Base-by-base conservation (phyloP, 2,888 invertebrate genomes). In the Ophion ventricosus region DNA sequence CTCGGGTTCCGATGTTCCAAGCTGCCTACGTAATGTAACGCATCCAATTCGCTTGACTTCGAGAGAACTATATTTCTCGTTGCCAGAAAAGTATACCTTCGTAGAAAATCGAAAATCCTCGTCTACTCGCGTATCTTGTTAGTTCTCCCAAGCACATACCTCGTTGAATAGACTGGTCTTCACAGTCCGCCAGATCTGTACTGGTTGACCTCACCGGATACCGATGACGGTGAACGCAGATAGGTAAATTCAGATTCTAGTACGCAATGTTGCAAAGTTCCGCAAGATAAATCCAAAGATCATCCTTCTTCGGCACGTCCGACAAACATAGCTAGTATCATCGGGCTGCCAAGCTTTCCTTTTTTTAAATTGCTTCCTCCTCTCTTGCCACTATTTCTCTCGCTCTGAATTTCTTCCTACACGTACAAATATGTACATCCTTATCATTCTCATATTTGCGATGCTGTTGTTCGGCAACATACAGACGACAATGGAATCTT, bases 261-360 rank as follows among this genome's bases (percentile, higher is more conserved):
- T 57, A 74, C 77, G 80, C 80, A 74, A 77, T 67, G 81, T 73
- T 63, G 76, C 72, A 72, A 73, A 66, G 76, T 73, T 78, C 43
- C 49, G 14, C 74, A 69, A 73, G 81, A 72, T 40, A 61, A 74
- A 84, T 69, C 78, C 69, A 63, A 78, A 74, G 77, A 81, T 84
- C 64, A 74, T 64, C 35, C 81, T 66, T 73, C 63, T 69, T 25
- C 35, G 77, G 84, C 84, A 84, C 84, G 84, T 84, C 84, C 84
- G 61, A 74, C 84, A 84, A 84, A 84, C 78, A 84, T 81, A 69
- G 49, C 69, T 49, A 35, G 81, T 64, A 84, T 84, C 77, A 84
- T 69, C 81, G 63, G 11, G 81, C 77, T 74, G 78, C 81, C 63
- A 67, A 78, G 74, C 69, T 78, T 56, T 69, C 54, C 73, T 11